Conservation (phyloP, 2,797 vertebrate species). For the Channa striata region DNA sequence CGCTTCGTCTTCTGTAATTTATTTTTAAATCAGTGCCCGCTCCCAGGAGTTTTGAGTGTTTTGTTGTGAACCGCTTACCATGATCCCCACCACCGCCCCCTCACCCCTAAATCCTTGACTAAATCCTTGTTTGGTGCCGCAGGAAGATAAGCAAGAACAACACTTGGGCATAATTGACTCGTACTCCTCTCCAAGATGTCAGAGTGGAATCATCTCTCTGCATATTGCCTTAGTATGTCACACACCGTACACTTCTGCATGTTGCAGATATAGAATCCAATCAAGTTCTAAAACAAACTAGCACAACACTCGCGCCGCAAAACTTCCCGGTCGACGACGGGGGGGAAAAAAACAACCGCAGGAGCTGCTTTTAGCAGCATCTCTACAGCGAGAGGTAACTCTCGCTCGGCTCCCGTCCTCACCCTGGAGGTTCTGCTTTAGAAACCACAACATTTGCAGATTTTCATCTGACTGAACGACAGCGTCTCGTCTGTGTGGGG, state of each 20-base stretch:
- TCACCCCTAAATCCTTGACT: conserved; percentile 87
- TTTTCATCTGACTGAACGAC: conserved; percentile 75
- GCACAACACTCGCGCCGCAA: conserved; percentile 58
- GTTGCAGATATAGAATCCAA: conserved; percentile 83
- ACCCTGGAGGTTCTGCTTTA: conserved; percentile 74
- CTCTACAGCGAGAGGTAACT: conserved; percentile 53
- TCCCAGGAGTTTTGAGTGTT: conserved; percentile 87
- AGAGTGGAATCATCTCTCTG: conserved; percentile 82
- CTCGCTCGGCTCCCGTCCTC: conserved; percentile 58
- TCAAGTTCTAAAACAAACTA: conserved; percentile 82
- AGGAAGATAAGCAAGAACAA: conserved; percentile 87
- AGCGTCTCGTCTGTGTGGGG: conserved; percentile 75
- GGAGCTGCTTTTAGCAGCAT: conserved; percentile 68
- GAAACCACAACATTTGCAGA: conserved; percentile 80
- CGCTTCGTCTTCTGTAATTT: conserved; percentile 87
- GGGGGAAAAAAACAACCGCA: conserved; percentile 31
- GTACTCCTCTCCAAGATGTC: conserved; percentile 85
- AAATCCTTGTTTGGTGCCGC: conserved; percentile 87
- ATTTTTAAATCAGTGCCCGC: conserved; percentile 87
- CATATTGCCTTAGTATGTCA: conserved; percentile 82
- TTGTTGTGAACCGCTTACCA: conserved; percentile 88
- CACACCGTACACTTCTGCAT: conserved; percentile 78
- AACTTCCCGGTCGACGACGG: conserved; percentile 72
- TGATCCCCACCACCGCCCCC: conserved; percentile 85
- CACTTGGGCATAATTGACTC: conserved; percentile 88